phyloP scores from a whole-genome alignment of 2,113 vertebrate genomes.

The Coreoperca whiteheadi region DNA sequence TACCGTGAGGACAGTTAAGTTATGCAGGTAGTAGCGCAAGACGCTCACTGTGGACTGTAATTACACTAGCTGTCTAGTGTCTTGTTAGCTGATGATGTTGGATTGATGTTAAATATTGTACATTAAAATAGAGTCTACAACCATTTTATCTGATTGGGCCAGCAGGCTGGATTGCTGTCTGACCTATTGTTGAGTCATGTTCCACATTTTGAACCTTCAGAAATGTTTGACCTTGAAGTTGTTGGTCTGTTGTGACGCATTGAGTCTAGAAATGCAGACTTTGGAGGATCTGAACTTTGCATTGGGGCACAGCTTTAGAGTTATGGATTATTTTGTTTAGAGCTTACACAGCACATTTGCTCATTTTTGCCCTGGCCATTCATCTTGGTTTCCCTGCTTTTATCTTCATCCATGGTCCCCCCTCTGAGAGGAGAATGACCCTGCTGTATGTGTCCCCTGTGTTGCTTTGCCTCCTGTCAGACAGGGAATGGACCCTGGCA shows the following conservation, averaged over 20 bases:
- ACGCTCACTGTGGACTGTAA: constrained; percentile 12
- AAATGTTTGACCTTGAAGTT: constrained; percentile 38
- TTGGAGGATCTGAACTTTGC: background rate
- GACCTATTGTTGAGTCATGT: background rate
- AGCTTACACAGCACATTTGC: constrained; percentile 24
- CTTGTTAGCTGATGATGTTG: background rate
- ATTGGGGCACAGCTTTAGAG: background rate
- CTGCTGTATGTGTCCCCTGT: constrained; percentile 43
- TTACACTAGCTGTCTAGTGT: too few species aligned
- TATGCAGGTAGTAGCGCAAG: background rate
- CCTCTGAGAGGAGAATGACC: constrained; percentile 44
- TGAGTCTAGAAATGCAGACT: constrained; percentile 5
- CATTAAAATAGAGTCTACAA: background rate
- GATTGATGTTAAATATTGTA: constrained; percentile 3
- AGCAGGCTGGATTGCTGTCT: background rate
- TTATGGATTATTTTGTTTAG: constrained; percentile 24
- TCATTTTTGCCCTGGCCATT: constrained; percentile 1
- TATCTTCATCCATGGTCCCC: constrained; percentile 41
- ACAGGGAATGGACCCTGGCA: constrained; percentile 61
- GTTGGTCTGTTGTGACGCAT: background rate
- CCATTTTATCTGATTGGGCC: background rate
- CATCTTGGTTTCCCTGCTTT: constrained; percentile 55
- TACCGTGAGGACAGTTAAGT: background rate
- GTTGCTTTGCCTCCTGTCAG: constrained; percentile 61
- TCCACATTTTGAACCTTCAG: constrained; percentile 6